Evolutionary conservation across 2,888 invertebrate species (phyloP).

Genomic region (Melanophora roralis): DNA sequence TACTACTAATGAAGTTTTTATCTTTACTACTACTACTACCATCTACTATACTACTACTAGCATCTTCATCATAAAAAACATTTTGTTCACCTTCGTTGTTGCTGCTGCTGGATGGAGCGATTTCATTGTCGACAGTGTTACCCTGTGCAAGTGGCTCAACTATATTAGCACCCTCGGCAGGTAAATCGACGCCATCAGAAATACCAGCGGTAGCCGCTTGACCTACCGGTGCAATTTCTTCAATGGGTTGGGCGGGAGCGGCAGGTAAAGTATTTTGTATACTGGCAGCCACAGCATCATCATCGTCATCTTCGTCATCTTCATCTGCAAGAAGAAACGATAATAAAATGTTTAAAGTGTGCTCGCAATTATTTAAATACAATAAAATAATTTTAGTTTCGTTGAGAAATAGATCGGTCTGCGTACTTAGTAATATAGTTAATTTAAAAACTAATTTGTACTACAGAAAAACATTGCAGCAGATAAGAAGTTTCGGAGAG

Average conservation of each 20-base stretch:
- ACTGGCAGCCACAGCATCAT: constrained; percentile 78
- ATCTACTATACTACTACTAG: constrained; percentile 71
- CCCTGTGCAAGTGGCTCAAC: constrained; percentile 67
- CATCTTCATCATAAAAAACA: constrained; percentile 77
- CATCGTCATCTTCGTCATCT: constrained; percentile 81
- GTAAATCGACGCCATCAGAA: constrained; percentile 73
- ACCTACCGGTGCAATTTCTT: constrained; percentile 76
- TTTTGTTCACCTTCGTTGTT: constrained; percentile 77
- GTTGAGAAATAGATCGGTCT: no score
- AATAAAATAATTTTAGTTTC: background rate
- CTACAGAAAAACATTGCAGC: no score
- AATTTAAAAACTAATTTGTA: no score
- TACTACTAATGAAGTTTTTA: constrained; percentile 46
- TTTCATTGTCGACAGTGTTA: constrained; percentile 67
- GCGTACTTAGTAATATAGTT: no score
- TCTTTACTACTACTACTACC: constrained; percentile 70
- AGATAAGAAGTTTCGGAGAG: no score
- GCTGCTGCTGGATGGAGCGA: constrained; percentile 63
- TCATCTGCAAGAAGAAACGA: constrained; percentile 77
- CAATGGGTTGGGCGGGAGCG: constrained; percentile 78
- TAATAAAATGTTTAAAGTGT: background rate
- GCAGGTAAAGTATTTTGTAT: constrained; percentile 75
- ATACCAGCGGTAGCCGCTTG: constrained; percentile 75
- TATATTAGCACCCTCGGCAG: constrained; percentile 69
- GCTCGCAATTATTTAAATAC: no score